Evolutionary conservation across 2,888 invertebrate genomes (phyloP).

Genomic region (Cantharis lateralis): DNA sequence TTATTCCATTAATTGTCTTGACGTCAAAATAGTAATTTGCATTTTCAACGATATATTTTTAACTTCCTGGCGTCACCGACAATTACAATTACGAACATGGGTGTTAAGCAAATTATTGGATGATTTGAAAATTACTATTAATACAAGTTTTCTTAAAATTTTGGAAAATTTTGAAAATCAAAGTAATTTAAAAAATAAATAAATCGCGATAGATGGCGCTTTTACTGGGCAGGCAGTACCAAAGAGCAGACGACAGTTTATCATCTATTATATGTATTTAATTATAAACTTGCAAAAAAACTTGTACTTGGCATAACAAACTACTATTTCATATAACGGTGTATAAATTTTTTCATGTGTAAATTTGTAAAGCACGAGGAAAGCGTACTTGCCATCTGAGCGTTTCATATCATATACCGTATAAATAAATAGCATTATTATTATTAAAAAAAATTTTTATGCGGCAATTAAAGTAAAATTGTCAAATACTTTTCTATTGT

Average conservation of each 20-base stretch:
- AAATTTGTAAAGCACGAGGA: conserved; percentile 21
- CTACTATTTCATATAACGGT: conserved; percentile 23
- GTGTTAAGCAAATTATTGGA: conserved; percentile 23
- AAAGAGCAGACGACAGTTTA: background rate
- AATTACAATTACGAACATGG: conserved; percentile 29
- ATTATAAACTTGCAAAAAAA: background rate
- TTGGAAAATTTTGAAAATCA: too few relatives aligned
- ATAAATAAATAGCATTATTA: background rate
- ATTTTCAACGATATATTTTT: conserved; percentile 18
- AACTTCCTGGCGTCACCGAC: conserved; percentile 26
- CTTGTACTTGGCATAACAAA: conserved; percentile 19
- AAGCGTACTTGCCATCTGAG: conserved; percentile 16
- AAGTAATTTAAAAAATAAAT: too few relatives aligned
- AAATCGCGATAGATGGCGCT: background rate
- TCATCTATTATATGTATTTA: background rate
- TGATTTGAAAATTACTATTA: background rate
- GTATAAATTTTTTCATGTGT: conserved; percentile 11
- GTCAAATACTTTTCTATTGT: background rate
- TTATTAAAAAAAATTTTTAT: background rate
- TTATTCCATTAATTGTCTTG: conserved; percentile 20
- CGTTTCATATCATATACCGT: background rate
- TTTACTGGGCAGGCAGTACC: background rate
- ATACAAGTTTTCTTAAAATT: too few relatives aligned
- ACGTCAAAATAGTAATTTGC: conserved; percentile 23
- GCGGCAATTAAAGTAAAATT: background rate